Evolutionary conservation across 2,888 invertebrate species (phyloP).

Genomic region (Ametastegia equiseti): DNA sequence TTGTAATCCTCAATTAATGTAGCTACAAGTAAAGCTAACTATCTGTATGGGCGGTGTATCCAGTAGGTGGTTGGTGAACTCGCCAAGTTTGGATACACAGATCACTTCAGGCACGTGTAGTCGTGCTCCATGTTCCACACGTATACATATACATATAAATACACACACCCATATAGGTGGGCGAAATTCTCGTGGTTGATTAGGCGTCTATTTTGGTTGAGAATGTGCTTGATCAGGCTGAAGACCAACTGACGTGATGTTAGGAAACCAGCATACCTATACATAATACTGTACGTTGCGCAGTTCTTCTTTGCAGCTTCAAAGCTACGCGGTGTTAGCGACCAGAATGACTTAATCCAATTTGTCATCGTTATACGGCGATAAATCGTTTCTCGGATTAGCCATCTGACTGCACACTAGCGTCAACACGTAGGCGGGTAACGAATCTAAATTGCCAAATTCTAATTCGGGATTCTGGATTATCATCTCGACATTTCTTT

Average conservation of each 20-base stretch:
- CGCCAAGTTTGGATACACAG: constrained; percentile 11
- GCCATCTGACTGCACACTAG: not conserved
- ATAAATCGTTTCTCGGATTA: constrained; percentile 39
- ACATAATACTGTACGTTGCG: not conserved
- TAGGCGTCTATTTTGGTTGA: not conserved
- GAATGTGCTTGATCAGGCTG: not conserved
- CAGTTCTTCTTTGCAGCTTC: not conserved
- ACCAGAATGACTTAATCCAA: constrained; percentile 38
- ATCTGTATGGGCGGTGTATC: constrained; percentile 21
- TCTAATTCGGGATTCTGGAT: constrained; percentile 22
- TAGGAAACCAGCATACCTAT: not conserved
- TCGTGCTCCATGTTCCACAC: not conserved
- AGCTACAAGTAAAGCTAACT: constrained; percentile 63
- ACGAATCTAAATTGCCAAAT: constrained; percentile 34
- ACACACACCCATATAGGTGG: no score
- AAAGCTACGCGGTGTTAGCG: not conserved
- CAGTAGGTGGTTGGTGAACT: not conserved
- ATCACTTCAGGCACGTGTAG: not conserved
- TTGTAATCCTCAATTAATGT: constrained; percentile 68
- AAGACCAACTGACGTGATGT: no score
- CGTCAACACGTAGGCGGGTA: not conserved
- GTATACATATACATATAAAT: not conserved
- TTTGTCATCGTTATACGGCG: constrained; percentile 38
- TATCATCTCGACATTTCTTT: not conserved
- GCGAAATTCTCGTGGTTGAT: not conserved